Conservation (phyloP, 1,140 invertebrate genomes). For the Hesperophylax magnus region DNA sequence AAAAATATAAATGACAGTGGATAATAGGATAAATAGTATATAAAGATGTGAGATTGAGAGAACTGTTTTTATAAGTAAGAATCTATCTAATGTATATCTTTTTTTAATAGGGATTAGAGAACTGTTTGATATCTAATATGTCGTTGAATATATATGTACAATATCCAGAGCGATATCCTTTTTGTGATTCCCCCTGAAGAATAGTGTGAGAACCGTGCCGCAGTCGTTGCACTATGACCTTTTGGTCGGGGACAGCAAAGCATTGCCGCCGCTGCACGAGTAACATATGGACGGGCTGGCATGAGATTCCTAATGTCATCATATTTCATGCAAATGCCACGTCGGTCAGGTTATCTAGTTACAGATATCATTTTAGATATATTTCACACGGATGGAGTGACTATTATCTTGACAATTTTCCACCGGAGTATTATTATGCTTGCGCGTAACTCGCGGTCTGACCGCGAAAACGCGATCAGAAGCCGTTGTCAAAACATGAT, state of each 20-base stretch:
- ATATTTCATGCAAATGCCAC: background rate
- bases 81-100: too few relatives aligned
- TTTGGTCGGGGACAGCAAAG: background rate
- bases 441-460: too few relatives aligned
- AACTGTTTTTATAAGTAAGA: too few relatives aligned
- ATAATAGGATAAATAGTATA: too few relatives aligned
- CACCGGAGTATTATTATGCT: too few relatives aligned
- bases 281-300: background rate
- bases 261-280: background rate
- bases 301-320: background rate
- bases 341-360: constrained; percentile 2
- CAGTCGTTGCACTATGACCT: constrained; percentile 6
- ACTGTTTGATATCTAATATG: too few relatives aligned
- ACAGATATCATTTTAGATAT: background rate
- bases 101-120: too few relatives aligned
- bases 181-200: background rate
- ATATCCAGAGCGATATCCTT: background rate
- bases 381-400: too few relatives aligned
- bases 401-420: too few relatives aligned
- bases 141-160: too few relatives aligned
- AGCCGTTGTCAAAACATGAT: background rate
- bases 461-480: background rate
- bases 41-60: too few relatives aligned
- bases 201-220: background rate
- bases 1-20: too few relatives aligned